phyloP scores from a whole-genome alignment of 2,888 invertebrate species.

The Sepioteuthis lessoniana region DNA sequence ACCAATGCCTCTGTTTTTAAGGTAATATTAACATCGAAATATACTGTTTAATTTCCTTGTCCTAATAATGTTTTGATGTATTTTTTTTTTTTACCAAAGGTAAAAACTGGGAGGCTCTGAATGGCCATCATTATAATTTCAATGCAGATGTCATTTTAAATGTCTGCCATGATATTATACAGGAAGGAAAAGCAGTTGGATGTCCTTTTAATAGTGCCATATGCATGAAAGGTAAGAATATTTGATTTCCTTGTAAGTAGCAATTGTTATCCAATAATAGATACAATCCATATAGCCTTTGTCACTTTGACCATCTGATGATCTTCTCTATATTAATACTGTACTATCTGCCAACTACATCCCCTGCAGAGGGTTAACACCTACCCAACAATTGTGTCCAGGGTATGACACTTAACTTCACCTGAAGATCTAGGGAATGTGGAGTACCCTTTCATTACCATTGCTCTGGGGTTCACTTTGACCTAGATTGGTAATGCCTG shows the following conservation, averaged over 20 bases:
- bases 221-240: constrained; percentile 58
- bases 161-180: constrained; percentile 61
- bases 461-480: too few species aligned
- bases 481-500: too few species aligned
- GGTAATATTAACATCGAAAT: too few species aligned
- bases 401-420: too few species aligned
- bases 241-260: not conserved
- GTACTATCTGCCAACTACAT: too few species aligned
- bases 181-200: constrained; percentile 52
- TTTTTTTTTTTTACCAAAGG: constrained; percentile 53
- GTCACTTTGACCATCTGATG: not conserved
- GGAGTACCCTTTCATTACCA: too few species aligned
- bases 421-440: too few species aligned
- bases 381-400: too few species aligned
- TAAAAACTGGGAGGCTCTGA: constrained; percentile 64
- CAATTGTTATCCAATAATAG: not conserved
- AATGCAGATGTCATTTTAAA: constrained; percentile 58
- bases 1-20: too few species aligned
- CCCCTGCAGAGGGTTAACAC: too few species aligned
- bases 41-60: too few species aligned
- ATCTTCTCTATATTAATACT: too few species aligned
- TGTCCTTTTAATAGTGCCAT: constrained; percentile 66
- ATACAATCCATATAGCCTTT: not conserved
- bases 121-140: constrained; percentile 54
- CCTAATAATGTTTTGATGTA: not conserved